Evolutionary conservation across 2,113 vertebrate genomes (phyloP), one percentile per base, ranked within the genome.

Genomic region (Dermatemys mawii): DNA sequence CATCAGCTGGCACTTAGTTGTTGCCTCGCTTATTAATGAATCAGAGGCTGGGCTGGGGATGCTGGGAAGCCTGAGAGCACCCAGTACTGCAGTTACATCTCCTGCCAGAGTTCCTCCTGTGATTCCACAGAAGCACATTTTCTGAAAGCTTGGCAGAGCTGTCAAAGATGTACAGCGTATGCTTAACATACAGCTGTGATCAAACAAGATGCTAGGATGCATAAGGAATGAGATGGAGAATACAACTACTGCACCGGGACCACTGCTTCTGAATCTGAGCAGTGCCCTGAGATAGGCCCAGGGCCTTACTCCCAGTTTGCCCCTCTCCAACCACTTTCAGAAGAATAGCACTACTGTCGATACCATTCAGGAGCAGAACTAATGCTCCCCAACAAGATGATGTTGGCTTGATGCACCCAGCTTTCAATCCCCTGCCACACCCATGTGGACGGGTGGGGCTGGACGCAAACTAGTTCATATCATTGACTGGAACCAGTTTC

Each of bases 401-500:
- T 5, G 90, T 2, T 92, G 82, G 86, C 51, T 96, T 96, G 91
- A 92, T 3, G 7, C 84, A 60, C 86, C 60, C 87, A 41, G 76
- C 55, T 95, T 70, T n/a, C 84, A 95, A 91, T 91, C 60, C 88
- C 80, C 54, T 83, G 51, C 79, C 55, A 96, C 63, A 83, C 70
- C 67, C 79, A 46, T 87, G 51, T 84, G 84, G 48, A 4, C 10
- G 9, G 53, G 53, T 26, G 24, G 11, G 11, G 41, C 48, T 14
- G 81, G 35, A 88, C 82, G 87, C 55, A 88, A 7, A 91, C 70
- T 32, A 83, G 60, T 54, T 84, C 1, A 6, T 92, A 96, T 90
- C 87, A 83, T 88, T 85, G 54, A 46, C 94, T 79, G 94, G 93
- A 95, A 63, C 78, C 84, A 92, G 80, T 84, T 93, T 88, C 83